These are phyloP conservation scores for Sterna hirundo DNA, from an alignment of 2,113 vertebrate genomes.

Conservation along the genomic window DNA sequence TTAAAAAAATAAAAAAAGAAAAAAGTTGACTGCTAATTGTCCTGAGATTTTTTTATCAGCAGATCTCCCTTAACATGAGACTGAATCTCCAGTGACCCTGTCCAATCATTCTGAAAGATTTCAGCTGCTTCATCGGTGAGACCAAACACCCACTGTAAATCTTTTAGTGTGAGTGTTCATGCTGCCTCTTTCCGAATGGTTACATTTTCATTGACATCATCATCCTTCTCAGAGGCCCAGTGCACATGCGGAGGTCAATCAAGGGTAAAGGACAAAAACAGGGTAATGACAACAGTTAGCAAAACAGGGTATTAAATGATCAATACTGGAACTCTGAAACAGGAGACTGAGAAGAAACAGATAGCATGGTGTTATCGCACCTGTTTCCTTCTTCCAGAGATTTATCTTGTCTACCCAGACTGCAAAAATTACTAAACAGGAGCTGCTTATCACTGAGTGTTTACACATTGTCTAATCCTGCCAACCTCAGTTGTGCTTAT, in stretches of 20 bases:
- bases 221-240: background rate
- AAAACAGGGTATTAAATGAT: conserved; percentile 18
- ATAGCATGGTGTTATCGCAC: background rate
- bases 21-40: background rate
- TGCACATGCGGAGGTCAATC: background rate
- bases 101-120: background rate
- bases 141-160: background rate
- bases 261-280: conserved; percentile 32
- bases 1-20: background rate
- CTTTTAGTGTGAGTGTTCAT: background rate
- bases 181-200: background rate
- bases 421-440: conserved; percentile 22
- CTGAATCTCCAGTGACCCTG: background rate
- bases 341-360: background rate
- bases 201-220: background rate
- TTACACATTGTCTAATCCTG: conserved; percentile 17
- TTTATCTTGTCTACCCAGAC: conserved; percentile 13
- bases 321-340: background rate
- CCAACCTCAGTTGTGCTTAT: conserved; percentile 21
- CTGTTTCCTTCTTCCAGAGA: conserved; percentile 11
- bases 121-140: background rate
- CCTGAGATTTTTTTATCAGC: background rate
- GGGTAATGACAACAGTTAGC: conserved; percentile 5
- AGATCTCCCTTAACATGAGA: background rate
- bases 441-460: conserved; percentile 16